Conservation (phyloP, 1,140 invertebrate genomes). For the Cotesia vestalis region DNA sequence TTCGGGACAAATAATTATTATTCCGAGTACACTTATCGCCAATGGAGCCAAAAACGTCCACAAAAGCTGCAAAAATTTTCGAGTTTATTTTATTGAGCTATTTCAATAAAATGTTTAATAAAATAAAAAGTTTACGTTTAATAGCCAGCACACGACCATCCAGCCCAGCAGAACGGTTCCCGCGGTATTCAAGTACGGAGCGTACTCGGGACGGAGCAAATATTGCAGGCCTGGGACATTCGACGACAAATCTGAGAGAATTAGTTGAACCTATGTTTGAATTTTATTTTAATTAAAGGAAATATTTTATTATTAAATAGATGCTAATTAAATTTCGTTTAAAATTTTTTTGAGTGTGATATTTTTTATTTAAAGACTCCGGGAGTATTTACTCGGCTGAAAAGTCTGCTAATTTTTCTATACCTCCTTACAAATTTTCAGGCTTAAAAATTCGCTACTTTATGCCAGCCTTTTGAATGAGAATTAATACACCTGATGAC, state of each 20-base stretch:
- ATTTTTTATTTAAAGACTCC: no score
- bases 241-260: constrained; percentile 44
- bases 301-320: no score
- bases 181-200: constrained; percentile 49
- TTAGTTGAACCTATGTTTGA: constrained; percentile 42
- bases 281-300: not conserved
- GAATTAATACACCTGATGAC: no score
- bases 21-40: constrained; percentile 41
- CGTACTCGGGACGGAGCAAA: constrained; percentile 41
- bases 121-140: constrained; percentile 41
- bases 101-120: not conserved
- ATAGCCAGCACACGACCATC: constrained; percentile 51
- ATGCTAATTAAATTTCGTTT: no score
- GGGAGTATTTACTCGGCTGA: no score
- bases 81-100: constrained; percentile 10
- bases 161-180: constrained; percentile 51
- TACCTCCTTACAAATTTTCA: no score
- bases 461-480: no score
- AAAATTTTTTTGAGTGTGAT: no score
- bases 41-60: constrained; percentile 44
- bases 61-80: constrained; percentile 41
- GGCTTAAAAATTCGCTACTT: no score
- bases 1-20: constrained; percentile 49
- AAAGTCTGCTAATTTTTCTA: no score
- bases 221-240: constrained; percentile 43